Evolutionary conservation across 2,888 invertebrate species (phyloP).

Genomic region (Plebejus melissa): DNA sequence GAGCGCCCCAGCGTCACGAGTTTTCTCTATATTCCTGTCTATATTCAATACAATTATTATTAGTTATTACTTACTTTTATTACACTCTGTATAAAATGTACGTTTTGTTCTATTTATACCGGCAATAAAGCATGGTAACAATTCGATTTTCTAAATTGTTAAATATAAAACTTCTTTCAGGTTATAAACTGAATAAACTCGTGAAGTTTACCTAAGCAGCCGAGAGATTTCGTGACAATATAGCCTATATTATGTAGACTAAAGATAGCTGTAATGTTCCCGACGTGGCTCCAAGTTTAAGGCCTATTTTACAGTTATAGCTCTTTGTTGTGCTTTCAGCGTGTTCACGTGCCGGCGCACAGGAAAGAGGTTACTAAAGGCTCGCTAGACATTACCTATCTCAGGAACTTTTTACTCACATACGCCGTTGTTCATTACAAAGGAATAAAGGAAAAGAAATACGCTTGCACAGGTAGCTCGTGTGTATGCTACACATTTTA

Average conservation of each 20-base stretch:
- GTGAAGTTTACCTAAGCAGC: not conserved
- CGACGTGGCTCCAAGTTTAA: not conserved
- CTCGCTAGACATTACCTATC: conserved; percentile 9
- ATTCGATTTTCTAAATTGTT: no score
- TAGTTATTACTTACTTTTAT: no score
- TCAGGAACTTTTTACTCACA: conserved; percentile 7
- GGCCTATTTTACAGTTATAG: conserved; percentile 16
- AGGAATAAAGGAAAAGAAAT: not conserved
- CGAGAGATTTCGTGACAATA: not conserved
- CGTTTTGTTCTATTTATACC: no score
- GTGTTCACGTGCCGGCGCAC: conserved; percentile 8
- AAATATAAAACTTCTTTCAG: no score
- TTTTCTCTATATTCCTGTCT: no score
- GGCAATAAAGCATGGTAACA: no score
- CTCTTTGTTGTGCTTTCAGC: conserved; percentile 6
- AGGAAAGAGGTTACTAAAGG: conserved; percentile 16
- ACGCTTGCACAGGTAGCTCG: not conserved
- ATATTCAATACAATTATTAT: no score
- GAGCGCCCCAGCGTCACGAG: no score
- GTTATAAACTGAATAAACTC: not conserved
- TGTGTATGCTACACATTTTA: not conserved
- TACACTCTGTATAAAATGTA: no score
- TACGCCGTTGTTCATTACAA: conserved; percentile 2
- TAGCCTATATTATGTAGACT: not conserved
- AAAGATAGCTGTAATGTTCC: conserved; percentile 5